phyloP scores from a whole-genome alignment of 2,888 invertebrate genomes.

The Idaea aversata region DNA sequence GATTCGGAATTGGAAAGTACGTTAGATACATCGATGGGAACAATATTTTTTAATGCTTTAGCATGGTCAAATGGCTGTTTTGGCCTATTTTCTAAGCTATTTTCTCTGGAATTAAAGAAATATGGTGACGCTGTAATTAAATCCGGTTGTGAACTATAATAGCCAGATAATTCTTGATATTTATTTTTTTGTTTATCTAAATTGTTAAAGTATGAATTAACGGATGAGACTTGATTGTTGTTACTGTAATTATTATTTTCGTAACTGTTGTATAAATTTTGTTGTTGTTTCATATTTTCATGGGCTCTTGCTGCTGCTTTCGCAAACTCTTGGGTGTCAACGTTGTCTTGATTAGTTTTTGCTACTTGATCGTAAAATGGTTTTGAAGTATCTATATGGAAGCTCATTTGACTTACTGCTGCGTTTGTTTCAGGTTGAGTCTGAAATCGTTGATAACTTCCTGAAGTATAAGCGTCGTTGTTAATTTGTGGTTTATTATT shows the following conservation, averaged over 20 bases:
- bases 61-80: conserved; percentile 72
- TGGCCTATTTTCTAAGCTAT: conserved; percentile 47
- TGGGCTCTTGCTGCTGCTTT: conserved; percentile 71
- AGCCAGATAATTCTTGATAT: conserved; percentile 41
- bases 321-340: conserved; percentile 66
- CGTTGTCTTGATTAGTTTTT: conserved; percentile 56
- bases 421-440: conserved; percentile 47
- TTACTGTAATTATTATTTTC: conserved; percentile 34
- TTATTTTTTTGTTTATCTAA: conserved; percentile 55
- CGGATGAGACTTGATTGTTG: conserved; percentile 19
- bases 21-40: conserved; percentile 72
- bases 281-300: conserved; percentile 62
- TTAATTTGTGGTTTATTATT: conserved; percentile 56
- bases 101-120: conserved; percentile 52
- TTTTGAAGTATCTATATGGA: conserved; percentile 65
- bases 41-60: conserved; percentile 72
- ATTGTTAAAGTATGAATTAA: conserved; percentile 41
- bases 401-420: conserved; percentile 64
- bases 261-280: conserved; percentile 24
- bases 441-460: conserved; percentile 54
- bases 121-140: conserved; percentile 62
- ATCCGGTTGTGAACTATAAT: conserved; percentile 50
- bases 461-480: conserved; percentile 46
- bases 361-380: conserved; percentile 56
- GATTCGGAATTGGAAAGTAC: conserved; percentile 59